Conservation (phyloP, 2,113 vertebrate species). For the Pao palembangensis region DNA sequence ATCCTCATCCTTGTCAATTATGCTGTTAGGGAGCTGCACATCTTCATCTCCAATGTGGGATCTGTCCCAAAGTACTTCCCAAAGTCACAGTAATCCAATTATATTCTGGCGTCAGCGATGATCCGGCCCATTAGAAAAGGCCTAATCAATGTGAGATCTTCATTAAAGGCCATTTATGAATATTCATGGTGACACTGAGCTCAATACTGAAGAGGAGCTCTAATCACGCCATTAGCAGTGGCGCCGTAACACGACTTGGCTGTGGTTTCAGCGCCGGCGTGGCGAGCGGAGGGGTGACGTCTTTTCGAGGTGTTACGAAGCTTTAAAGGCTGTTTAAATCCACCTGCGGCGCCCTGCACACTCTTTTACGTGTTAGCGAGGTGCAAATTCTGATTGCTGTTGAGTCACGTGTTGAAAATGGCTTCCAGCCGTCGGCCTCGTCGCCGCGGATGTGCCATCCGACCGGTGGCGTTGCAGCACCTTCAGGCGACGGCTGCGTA, state of each 20-base stretch:
- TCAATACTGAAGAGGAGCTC: slow-evolving; percentile 47
- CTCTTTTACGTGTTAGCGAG: slow-evolving; percentile 11
- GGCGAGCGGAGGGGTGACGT: no score
- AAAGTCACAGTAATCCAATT: slow-evolving; percentile 74
- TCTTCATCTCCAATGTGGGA: slow-evolving; percentile 66
- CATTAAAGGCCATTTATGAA: slow-evolving; percentile 66
- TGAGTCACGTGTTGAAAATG: not conserved
- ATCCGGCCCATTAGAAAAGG: slow-evolving; percentile 63
- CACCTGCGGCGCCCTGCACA: slow-evolving; percentile 8
- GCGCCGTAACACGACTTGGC: slow-evolving; percentile 53
- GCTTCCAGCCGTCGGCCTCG: slow-evolving; percentile 14
- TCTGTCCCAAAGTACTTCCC: slow-evolving; percentile 66
- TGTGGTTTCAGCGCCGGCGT: slow-evolving; percentile 35
- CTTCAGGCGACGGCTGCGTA: slow-evolving; percentile 42
- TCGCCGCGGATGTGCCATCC: slow-evolving; percentile 24
- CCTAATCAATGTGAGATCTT: slow-evolving; percentile 71
- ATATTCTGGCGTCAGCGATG: slow-evolving; percentile 50
- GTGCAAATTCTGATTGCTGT: not conserved
- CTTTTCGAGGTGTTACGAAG: slow-evolving; percentile 28
- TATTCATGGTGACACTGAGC: slow-evolving; percentile 61
- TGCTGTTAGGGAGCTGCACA: slow-evolving; percentile 48
- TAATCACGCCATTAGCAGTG: slow-evolving; percentile 34
- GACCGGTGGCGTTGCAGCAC: slow-evolving; percentile 38
- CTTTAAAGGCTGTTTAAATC: slow-evolving; percentile 30
- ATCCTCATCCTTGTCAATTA: slow-evolving; percentile 74